phyloP scores from a whole-genome alignment of 2,888 invertebrate genomes.

The Schrankia costaestrigalis region DNA sequence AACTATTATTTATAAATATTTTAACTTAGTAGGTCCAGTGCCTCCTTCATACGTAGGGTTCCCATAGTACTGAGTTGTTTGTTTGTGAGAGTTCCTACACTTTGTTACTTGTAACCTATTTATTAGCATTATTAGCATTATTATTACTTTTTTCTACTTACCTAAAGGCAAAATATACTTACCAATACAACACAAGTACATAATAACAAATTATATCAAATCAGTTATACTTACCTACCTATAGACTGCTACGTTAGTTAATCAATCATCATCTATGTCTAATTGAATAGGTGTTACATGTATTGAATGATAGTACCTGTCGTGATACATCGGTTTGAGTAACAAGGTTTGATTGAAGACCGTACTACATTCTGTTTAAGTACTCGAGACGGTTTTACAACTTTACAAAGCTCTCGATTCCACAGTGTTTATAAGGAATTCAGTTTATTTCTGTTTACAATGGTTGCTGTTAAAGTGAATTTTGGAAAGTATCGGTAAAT shows the following conservation, averaged over 20 bases:
- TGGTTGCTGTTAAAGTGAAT: conserved; percentile 18
- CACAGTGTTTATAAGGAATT: conserved; percentile 15
- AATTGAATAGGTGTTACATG: conserved; percentile 23
- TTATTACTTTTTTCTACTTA: no score
- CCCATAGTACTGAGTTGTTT: no score
- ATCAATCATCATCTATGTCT: conserved; percentile 18
- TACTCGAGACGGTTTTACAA: conserved; percentile 20
- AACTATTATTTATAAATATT: no score
- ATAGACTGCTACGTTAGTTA: no score
- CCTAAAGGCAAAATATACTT: no score
- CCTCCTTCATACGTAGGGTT: no score
- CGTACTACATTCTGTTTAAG: not conserved
- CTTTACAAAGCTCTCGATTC: conserved; percentile 10
- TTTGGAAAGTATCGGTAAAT: conserved; percentile 19
- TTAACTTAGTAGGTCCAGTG: no score
- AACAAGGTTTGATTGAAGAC: conserved; percentile 17
- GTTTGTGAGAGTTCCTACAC: no score
- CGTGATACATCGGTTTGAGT: conserved; percentile 10
- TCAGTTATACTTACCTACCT: no score
- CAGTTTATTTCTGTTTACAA: conserved; percentile 21
- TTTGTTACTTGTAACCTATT: no score
- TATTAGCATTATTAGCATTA: no score
- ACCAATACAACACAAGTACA: no score
- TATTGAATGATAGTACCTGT: conserved; percentile 8
- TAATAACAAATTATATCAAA: conserved; percentile 2